These are phyloP conservation scores for Acanthosepion lycidas DNA, from an alignment of 2,888 invertebrate genomes.

Conservation along the genomic window DNA sequence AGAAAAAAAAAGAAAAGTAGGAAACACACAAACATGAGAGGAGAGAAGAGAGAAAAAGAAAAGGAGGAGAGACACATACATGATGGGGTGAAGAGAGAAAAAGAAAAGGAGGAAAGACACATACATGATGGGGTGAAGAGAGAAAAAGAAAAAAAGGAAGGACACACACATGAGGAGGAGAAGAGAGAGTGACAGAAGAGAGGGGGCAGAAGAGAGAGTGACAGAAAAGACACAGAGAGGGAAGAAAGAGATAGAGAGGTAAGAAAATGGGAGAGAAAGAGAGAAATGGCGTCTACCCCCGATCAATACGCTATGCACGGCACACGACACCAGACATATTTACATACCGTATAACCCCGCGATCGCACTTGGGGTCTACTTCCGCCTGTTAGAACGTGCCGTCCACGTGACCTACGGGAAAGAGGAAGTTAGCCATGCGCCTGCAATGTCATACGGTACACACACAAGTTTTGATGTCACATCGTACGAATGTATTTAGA, in stretches of 20 bases:
- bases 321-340: slow-evolving; percentile 33
- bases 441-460: not conserved
- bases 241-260: not conserved
- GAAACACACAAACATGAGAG: not conserved
- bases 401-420: not conserved
- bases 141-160: too few relatives aligned
- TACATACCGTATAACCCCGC: not conserved
- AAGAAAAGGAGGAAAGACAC: not conserved
- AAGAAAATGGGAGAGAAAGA: too few relatives aligned
- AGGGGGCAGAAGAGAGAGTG: too few relatives aligned
- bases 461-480: not conserved
- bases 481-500: not conserved
- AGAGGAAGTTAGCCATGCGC: slow-evolving; percentile 18
- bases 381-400: not conserved
- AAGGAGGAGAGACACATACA: too few relatives aligned
- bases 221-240: not conserved
- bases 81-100: not conserved
- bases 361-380: not conserved
- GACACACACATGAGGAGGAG: too few relatives aligned
- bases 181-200: too few relatives aligned
- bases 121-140: not conserved
- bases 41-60: not conserved
- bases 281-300: not conserved
- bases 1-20: not conserved
- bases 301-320: not conserved